A percentile compares a stretch with the other conserved stretches of the same genome.
These are phyloP conservation scores for Eretmocerus hayati DNA, from an alignment of 2,888 invertebrate genomes.

Conservation along the genomic window DNA sequence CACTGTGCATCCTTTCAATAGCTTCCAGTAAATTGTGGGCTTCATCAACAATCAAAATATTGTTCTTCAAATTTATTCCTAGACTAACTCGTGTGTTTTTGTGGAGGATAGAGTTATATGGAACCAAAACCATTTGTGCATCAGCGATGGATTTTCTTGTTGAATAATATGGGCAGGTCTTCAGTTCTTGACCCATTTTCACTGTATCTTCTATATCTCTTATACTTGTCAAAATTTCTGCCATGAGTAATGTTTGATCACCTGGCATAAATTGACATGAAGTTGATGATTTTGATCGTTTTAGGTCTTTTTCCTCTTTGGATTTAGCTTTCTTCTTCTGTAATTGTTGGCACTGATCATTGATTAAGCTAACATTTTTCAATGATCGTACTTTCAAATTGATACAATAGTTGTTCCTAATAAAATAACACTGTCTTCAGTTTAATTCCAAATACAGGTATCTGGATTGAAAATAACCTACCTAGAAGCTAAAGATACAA, in stretches of 20 bases:
- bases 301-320: conserved; percentile 57
- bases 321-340: conserved; percentile 59
- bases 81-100: conserved; percentile 58
- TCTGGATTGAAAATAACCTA: conserved; percentile 18
- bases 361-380: conserved; percentile 71
- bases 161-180: conserved; percentile 93
- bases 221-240: conserved; percentile 61
- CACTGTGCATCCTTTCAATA: conserved; percentile 77
- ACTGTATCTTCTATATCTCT: conserved; percentile 86
- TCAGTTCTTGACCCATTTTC: conserved; percentile 57
- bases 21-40: conserved; percentile 94
- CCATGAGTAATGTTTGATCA: conserved; percentile 54
- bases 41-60: conserved; percentile 86
- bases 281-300: conserved; percentile 55
- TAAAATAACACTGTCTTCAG: conserved; percentile 7
- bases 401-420: conserved; percentile 75
- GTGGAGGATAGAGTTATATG: conserved; percentile 76
- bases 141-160: conserved; percentile 72
- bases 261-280: conserved; percentile 59
- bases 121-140: conserved; percentile 74
- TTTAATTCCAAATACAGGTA: not conserved
- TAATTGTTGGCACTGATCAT: conserved; percentile 83
- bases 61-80: conserved; percentile 60
- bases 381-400: conserved; percentile 71
- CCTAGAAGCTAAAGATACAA: conserved; percentile 82